Conservation (phyloP, 2,113 vertebrate species). For the Gymnorhina tibicen region DNA sequence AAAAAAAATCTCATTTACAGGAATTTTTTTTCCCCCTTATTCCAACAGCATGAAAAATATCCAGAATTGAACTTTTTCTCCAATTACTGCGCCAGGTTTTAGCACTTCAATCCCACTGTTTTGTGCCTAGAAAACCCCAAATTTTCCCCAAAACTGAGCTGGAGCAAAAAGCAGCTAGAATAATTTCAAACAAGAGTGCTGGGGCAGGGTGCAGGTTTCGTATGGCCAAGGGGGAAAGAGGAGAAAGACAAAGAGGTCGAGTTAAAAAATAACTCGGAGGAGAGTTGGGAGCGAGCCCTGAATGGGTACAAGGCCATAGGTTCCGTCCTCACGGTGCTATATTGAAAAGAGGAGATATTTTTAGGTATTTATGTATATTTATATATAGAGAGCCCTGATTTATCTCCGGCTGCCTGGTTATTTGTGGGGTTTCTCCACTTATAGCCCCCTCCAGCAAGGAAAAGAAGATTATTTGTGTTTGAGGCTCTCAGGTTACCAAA, state of each 20-base stretch:
- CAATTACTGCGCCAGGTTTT: not conserved
- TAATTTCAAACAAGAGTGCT: fast-evolving
- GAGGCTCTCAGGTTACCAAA: not conserved
- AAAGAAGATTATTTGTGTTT: not conserved
- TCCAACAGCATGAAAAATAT: fast-evolving
- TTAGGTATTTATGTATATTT: not conserved
- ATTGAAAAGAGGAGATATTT: not conserved
- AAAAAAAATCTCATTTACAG: not conserved
- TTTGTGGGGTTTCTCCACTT: not conserved
- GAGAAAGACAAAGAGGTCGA: not conserved
- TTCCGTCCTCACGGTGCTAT: not conserved
- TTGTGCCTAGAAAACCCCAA: not conserved
- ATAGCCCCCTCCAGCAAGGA: not conserved
- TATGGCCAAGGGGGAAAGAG: not conserved
- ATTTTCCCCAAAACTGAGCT: not conserved
- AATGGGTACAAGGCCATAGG: not conserved
- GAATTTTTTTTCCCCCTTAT: not conserved
- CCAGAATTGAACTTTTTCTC: not conserved
- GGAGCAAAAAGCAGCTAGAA: fast-evolving
- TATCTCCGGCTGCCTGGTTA: not conserved
- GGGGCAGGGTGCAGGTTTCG: not conserved
- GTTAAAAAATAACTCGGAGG: not conserved
- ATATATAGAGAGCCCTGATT: not conserved
- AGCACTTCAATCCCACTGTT: fast-evolving
- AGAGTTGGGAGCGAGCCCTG: not conserved